A percentile compares a stretch with the other conserved stretches of the same genome.
phyloP scores from a whole-genome alignment of 2,113 vertebrate species.

The Bathybates hornii region DNA sequence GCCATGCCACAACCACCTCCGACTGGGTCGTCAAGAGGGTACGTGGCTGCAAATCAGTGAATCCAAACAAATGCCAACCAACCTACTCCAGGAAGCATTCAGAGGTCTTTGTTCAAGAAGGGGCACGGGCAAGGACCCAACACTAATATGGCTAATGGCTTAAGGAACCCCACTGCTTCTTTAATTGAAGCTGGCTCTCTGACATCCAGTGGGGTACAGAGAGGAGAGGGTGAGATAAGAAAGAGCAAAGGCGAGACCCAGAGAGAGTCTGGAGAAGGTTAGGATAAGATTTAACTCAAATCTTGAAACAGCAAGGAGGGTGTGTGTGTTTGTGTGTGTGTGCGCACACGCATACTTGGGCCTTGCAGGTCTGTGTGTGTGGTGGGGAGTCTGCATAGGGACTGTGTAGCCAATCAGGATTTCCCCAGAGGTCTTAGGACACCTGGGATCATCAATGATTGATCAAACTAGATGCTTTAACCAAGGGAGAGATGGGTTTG shows the following conservation, averaged over 20 bases:
- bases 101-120: slow-evolving; percentile 51
- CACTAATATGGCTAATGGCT: slow-evolving; percentile 66
- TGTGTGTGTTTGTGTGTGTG: neutral
- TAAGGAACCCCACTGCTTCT: slow-evolving; percentile 59
- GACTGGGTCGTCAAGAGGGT: neutral
- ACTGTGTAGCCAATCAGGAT: slow-evolving; percentile 37
- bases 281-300: slow-evolving; percentile 29
- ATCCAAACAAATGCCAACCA: slow-evolving; percentile 31
- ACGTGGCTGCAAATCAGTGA: neutral
- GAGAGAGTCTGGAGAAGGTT: neutral
- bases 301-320: slow-evolving; percentile 25
- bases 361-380: neutral
- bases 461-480: slow-evolving; percentile 64
- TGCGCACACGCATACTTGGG: neutral
- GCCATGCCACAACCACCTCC: neutral
- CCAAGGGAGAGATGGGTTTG: slow-evolving; percentile 10
- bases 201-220: slow-evolving; percentile 8
- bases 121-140: slow-evolving; percentile 55
- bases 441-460: slow-evolving; percentile 77
- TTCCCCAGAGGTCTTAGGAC: slow-evolving; percentile 51
- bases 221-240: slow-evolving; percentile 33
- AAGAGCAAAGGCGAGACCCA: slow-evolving; percentile 12
- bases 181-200: slow-evolving; percentile 61
- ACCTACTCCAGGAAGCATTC: slow-evolving; percentile 17
- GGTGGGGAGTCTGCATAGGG: neutral